phyloP scores from a whole-genome alignment of 1,140 invertebrate genomes.

The Gonatopus flavifemur region DNA sequence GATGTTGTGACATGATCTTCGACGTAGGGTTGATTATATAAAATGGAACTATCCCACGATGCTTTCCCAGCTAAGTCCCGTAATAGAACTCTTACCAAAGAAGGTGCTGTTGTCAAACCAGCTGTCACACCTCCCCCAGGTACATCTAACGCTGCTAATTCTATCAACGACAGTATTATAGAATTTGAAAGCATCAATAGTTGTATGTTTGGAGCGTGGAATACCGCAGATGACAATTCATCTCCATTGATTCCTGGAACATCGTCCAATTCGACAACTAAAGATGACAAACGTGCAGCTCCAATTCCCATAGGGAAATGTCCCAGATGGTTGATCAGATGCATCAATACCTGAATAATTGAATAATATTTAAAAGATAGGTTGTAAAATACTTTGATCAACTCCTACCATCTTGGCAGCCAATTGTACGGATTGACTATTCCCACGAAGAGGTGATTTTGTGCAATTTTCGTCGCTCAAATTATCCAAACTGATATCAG shows the following conservation, averaged over 20 bases:
- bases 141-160: constrained; percentile 82
- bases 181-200: constrained; percentile 84
- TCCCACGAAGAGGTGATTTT: constrained; percentile 54
- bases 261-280: constrained; percentile 92
- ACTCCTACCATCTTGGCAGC: constrained; percentile 66
- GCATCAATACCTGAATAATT: constrained; percentile 64
- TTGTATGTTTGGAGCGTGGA: constrained; percentile 86
- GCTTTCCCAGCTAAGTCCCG: constrained; percentile 95
- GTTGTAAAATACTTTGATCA: not conserved
- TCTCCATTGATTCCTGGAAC: constrained; percentile 71
- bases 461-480: constrained; percentile 57
- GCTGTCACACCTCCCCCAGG: constrained; percentile 84
- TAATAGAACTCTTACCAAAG: constrained; percentile 80
- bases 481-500: constrained; percentile 71
- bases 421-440: constrained; percentile 60
- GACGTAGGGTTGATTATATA: constrained; percentile 72
- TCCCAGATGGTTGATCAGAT: constrained; percentile 83
- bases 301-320: constrained; percentile 90
- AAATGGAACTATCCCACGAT: constrained; percentile 91
- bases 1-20: constrained; percentile 35
- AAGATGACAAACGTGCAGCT: constrained; percentile 78
- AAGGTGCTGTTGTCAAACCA: constrained; percentile 65
- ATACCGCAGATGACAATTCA: constrained; percentile 77
- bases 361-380: not conserved
- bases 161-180: constrained; percentile 87